Conservation (phyloP, 2,888 invertebrate species). For the Erynnis tages region DNA sequence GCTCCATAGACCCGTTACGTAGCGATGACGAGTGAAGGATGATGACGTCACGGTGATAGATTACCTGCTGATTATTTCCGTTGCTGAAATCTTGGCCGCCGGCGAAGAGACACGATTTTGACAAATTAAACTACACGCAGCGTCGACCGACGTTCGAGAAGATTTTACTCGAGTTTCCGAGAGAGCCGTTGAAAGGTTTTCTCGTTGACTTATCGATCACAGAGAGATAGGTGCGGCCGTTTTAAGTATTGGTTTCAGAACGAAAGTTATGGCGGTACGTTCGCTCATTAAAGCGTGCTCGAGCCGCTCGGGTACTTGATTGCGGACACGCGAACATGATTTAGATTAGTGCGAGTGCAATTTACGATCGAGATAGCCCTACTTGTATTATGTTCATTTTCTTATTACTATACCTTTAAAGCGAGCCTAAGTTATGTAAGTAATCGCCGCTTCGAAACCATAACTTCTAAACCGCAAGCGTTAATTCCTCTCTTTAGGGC, state of each 20-base stretch:
- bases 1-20: slow-evolving; percentile 15
- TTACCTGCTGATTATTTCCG: slow-evolving; percentile 26
- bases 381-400: not conserved
- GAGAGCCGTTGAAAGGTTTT: slow-evolving; percentile 14
- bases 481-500: too few relatives aligned
- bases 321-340: slow-evolving; percentile 18
- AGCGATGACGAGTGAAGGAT: slow-evolving; percentile 19
- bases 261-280: slow-evolving; percentile 15
- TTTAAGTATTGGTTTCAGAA: slow-evolving; percentile 24
- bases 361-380: not conserved
- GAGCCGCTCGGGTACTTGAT: slow-evolving; percentile 8
- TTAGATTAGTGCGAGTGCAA: slow-evolving; percentile 15
- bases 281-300: slow-evolving; percentile 17
- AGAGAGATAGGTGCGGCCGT: slow-evolving; percentile 2
- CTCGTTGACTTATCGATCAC: slow-evolving; percentile 1
- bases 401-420: too few relatives aligned
- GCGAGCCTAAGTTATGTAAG: too few relatives aligned
- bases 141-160: not conserved
- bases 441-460: too few relatives aligned
- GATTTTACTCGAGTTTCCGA: not conserved
- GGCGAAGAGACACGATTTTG: not conserved
- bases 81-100: slow-evolving; percentile 30
- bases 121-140: not conserved
- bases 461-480: too few relatives aligned
- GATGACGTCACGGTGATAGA: slow-evolving; percentile 29